Base-by-base conservation (phyloP, 2,888 invertebrate genomes). In the Linhomoeus sp. region DNA sequence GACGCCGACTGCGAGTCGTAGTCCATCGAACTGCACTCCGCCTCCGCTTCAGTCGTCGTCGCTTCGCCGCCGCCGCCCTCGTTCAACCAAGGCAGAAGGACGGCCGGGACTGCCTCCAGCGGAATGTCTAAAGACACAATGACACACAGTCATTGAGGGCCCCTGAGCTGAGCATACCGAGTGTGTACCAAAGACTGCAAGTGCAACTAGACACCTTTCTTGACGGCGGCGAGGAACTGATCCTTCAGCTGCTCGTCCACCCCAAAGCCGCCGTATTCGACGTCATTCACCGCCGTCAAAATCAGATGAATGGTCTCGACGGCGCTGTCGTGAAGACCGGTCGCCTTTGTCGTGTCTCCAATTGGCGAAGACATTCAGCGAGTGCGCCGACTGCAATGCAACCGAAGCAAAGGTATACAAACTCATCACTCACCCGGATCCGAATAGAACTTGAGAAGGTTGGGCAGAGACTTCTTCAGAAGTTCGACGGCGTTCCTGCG, bases 241-340 rank as follows among this genome's bases (percentile, higher is more conserved):
- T 80, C 78, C 64, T 78, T 80, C 37, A 78, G 76, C 55, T 82
- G 80, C 53, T 74, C 69, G 38, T 77, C 75, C 55, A 85, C 74
- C 51, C 69, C 71, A 54, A 71, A 65, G 45, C 66, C 64, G 51
- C 70, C 69, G 35, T 58, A 52, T 43, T 61, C 63, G 48, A 61
- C 57, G n/a, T n/a, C n/a, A n/a, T n/a, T n/a, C n/a, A n/a, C n/a
- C 63, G 76, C 73, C 3, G 72, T 71, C 46, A 87, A 71, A 54
- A 87, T 76, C 54, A 81, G 73, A 70, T 87, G 84, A 58, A 87
- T 72, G 52, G 86, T 77, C 74, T 87, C 86, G 58, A 85, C 80
- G 52, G 81, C 79, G 59, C 82, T 79, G 72, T 87, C 86, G 75
- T 83, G 81, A 60, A 88, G 75, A 55, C 83, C 83, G 58, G 62